Evolutionary conservation across 1,140 invertebrate genomes (phyloP), one percentile per base, ranked within the genome.

Genomic region (Brachionus sp.): DNA sequence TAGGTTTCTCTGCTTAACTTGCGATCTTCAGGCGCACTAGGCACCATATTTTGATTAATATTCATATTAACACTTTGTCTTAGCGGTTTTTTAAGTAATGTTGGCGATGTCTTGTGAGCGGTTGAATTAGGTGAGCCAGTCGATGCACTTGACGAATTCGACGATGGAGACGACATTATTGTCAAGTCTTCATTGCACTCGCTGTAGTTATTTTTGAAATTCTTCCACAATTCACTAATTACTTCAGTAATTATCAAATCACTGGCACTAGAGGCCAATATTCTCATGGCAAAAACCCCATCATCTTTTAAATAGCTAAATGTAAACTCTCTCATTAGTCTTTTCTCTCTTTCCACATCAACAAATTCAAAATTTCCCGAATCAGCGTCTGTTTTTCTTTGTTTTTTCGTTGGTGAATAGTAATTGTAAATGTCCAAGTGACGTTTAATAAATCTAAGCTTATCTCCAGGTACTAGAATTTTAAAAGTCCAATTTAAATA

Each of bases 301-400:
- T 82, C 80, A 37, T 82, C 80, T 42, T 82, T 82, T 37, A 82
- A 35, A 68, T 82, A 82, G 35, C 68, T 66, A 7, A 82, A 82
- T 5, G 57, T 66, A 82, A 82, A 82, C 19, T 82, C 80, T 46
- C 62, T 25, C 35, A 66, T 66, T 35, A 66, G 25, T 44, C 35
- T 12, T 35, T 66, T 66, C 35, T 82, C 80, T 44, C 16, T 35
- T 35, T 82, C 57, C n/a, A 80, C 33, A 44, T 80, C 77, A 25
- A 80, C 33, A 39, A 39, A 66, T 16, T 80, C 50, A 66, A 57
- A 62, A 23, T 62, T 80, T 23, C 16, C 25, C 44, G 13, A 44
- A 37, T 33, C 35, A 33, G 29, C 19, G 4, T 29, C 19, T 33
- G 2, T 33, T 13, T 80, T 62, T 19, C 35, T 57, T 25, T 39